These are phyloP conservation scores for Gorsachius goisagi DNA, from an alignment of 2,113 vertebrate genomes.

Conservation along the genomic window DNA sequence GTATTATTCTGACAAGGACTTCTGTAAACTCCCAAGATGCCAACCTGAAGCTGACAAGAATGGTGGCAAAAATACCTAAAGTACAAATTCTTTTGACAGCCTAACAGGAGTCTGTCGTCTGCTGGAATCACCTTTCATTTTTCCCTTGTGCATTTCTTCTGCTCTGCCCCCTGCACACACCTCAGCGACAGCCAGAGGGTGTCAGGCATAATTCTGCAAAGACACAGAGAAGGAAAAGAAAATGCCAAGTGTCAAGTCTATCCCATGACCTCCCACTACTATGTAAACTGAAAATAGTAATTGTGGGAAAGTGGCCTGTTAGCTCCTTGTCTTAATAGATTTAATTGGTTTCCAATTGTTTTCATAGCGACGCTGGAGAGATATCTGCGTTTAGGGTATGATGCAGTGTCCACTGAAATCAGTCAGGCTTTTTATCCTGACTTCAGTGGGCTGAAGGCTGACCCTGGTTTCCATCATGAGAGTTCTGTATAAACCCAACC, in stretches of 20 bases:
- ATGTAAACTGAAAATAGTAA: neutral
- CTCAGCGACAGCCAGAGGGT: neutral
- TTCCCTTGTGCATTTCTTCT: neutral
- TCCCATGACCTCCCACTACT: neutral
- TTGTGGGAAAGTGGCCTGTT: neutral
- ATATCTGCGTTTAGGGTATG: neutral
- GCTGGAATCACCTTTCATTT: constrained; percentile 51
- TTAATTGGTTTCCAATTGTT: neutral
- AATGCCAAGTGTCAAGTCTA: constrained; percentile 7
- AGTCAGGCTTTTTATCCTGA: neutral
- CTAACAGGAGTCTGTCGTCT: constrained; percentile 30
- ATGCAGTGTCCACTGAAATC: neutral
- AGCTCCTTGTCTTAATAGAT: neutral
- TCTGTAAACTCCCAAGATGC: constrained; percentile 37
- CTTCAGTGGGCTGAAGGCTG: neutral
- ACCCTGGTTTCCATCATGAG: neutral
- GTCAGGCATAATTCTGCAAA: neutral
- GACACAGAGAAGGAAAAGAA: neutral
- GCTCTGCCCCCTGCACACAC: neutral
- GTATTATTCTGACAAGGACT: constrained; percentile 58
- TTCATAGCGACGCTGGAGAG: neutral
- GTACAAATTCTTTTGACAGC: constrained; percentile 57
- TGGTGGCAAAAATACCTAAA: constrained; percentile 37
- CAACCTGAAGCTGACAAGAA: constrained; percentile 62
- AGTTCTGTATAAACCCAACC: neutral